phyloP scores from a whole-genome alignment of 2,113 vertebrate genomes.

The Odontophorus gujanensis region DNA sequence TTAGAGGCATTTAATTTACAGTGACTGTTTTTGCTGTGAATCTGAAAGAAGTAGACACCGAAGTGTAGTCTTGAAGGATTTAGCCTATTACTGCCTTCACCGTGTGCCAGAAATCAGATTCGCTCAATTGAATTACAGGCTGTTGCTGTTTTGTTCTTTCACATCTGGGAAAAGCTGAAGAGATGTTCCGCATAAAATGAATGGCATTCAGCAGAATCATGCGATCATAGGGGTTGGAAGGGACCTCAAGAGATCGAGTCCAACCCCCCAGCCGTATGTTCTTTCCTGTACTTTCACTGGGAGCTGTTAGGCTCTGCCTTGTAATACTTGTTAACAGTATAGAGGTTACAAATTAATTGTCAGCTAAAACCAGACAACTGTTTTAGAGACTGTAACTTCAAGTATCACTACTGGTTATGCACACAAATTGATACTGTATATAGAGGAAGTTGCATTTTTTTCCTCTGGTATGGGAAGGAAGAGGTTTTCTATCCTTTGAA shows the following conservation, averaged over 20 bases:
- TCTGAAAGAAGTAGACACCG: not conserved
- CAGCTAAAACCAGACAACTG: not conserved
- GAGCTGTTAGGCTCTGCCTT: not conserved
- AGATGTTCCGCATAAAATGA: not conserved
- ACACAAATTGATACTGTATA: not conserved
- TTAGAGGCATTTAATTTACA: not conserved
- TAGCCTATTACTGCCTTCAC: not conserved
- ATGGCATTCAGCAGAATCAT: not conserved
- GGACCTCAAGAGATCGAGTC: too few species aligned
- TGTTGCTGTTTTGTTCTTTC: not conserved
- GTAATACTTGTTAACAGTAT: not conserved
- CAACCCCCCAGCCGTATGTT: too few species aligned
- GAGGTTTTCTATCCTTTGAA: not conserved
- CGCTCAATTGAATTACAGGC: not conserved
- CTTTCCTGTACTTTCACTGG: not conserved
- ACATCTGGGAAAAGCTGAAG: not conserved
- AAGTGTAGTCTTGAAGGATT: not conserved
- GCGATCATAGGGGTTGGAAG: too few species aligned
- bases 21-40: not conserved
- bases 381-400: not conserved
- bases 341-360: not conserved
- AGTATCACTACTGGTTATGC: not conserved
- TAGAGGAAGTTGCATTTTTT: not conserved
- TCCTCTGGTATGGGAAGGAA: not conserved
- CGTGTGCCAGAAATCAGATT: not conserved